Evolutionary conservation across 2,797 vertebrate species (phyloP).

Genomic region (Anisognathus igniventris): DNA sequence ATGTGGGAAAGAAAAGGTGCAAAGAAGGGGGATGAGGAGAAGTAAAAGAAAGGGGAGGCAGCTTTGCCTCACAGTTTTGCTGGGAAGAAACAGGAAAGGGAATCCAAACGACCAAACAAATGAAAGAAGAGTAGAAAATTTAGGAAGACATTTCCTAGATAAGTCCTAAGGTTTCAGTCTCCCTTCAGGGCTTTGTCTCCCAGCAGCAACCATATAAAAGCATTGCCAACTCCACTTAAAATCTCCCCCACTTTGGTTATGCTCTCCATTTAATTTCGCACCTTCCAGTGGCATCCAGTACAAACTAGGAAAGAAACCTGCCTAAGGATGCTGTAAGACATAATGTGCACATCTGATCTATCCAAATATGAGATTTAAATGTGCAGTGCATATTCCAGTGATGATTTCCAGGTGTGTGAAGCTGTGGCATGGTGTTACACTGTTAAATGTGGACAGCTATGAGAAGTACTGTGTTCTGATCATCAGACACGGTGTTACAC

Average conservation of each 20-base stretch:
- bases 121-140: background rate
- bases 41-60: background rate
- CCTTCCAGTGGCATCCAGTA: background rate
- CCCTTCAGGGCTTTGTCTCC: background rate
- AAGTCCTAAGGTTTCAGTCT: background rate
- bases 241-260: background rate
- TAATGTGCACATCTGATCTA: background rate
- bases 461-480: background rate
- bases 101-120: background rate
- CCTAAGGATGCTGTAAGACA: background rate
- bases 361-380: background rate
- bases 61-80: background rate
- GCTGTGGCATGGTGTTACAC: background rate
- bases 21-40: background rate
- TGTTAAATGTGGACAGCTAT: rapidly evolving
- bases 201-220: background rate
- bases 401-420: background rate
- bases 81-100: background rate
- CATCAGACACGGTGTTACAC: rapidly evolving
- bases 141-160: background rate
- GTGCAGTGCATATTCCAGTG: background rate
- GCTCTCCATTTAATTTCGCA: background rate
- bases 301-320: background rate
- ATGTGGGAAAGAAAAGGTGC: background rate
- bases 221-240: background rate